Percentiles rank a stretch among this genome's conserved stretches.
Evolutionary conservation across 2,797 vertebrate genomes (phyloP).

Genomic region (Babyrousa celebensis): DNA sequence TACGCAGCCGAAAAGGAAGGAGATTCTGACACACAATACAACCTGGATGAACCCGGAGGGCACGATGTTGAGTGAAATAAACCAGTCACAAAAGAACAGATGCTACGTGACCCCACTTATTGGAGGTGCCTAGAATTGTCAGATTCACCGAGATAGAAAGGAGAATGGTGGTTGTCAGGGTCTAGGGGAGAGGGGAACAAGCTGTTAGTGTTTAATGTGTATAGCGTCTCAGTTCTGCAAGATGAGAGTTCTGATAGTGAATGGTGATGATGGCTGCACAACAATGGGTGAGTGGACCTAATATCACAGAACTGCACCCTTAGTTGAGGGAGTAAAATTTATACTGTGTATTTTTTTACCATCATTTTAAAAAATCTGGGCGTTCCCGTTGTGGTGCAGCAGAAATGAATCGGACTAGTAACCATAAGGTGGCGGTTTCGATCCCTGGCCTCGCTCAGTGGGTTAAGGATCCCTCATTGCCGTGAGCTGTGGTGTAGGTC

Average conservation of each 20-base stretch:
- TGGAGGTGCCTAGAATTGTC: neutral
- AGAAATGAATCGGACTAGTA: too few relatives aligned
- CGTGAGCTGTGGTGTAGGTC: too few relatives aligned
- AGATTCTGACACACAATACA: neutral
- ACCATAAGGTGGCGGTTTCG: too few relatives aligned
- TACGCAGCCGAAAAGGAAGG: neutral
- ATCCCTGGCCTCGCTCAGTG: too few relatives aligned
- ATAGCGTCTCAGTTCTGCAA: neutral
- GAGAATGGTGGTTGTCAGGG: neutral
- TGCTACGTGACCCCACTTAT: rapidly evolving
- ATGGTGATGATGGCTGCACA: too few relatives aligned
- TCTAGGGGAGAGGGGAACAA: rapidly evolving
- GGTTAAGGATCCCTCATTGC: too few relatives aligned
- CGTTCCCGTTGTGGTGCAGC: too few relatives aligned
- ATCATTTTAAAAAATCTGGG: neutral
- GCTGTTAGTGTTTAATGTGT: neutral
- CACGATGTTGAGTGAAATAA: neutral
- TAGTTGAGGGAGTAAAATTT: neutral
- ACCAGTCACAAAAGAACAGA: neutral
- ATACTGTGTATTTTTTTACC: neutral
- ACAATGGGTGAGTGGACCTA: too few relatives aligned
- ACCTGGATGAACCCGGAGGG: neutral
- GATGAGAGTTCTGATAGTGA: neutral
- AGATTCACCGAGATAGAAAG: neutral
- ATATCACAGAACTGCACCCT: too few relatives aligned